Evolutionary conservation across 2,888 invertebrate genomes (phyloP), one percentile per base, ranked within the genome.

Genomic region (Sesia apiformis): DNA sequence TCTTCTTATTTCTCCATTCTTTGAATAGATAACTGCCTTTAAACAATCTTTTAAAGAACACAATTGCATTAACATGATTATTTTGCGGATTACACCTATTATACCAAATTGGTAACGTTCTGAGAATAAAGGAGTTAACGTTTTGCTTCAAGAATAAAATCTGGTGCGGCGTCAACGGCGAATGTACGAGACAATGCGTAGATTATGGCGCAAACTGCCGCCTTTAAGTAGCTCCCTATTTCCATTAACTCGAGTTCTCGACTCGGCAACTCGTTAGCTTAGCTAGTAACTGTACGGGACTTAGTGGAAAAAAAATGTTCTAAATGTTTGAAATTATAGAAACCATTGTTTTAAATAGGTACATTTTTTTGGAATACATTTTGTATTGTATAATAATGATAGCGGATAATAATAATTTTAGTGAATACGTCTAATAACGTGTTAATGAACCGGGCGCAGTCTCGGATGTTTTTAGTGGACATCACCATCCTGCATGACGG

Each of bases 181-280:
- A 67, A 63, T 62, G 57, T 57, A 57, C 46, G 56, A 60, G 55
- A 70, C 69, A 69, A 67, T 63, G 57, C 60, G 54, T 55, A 62
- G 66, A 69, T 69, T 67, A 67, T 52, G 52, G 60, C 56, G 60
- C 51, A 62, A 60, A 63, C 62, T 61, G 60, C 51, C 58, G 55
- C 23, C 52, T 54, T 50, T 55, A 58, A 61, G 58, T 51, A 59
- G 59, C 43, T 56, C 51, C 56, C 51, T 61, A n/a, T n/a, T n/a
- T n/a, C n/a, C n/a, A n/a, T n/a, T n/a, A n/a, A n/a, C n/a, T 23
- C 23, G 23, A 23, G 23, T 23, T 23, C 23, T 23, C 23, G 23
- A 23, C 23, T 23, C 23, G 23, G 23, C 23, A 23, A 23, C 23
- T 23, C 23, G 23, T 23, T 23, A 23, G 23, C 23, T 23, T 23